Evolutionary conservation across 2,797 vertebrate species (phyloP).

Genomic region (Orestias chungarensis): DNA sequence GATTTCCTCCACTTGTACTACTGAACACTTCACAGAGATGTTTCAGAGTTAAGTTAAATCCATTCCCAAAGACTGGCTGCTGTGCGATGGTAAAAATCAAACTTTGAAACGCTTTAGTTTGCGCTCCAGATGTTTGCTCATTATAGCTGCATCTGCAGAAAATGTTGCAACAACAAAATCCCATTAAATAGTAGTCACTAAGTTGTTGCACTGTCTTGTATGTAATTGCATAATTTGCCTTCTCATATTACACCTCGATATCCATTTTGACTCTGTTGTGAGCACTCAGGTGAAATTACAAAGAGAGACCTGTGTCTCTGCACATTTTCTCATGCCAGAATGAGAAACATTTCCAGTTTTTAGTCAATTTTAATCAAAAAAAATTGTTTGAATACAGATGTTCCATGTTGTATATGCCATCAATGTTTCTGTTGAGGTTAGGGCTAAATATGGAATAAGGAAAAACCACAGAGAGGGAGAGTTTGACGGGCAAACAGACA

Average conservation of each 20-base stretch:
- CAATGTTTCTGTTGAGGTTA: not conserved
- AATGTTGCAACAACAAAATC: not conserved
- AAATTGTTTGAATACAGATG: too few species aligned
- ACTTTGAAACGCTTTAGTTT: not conserved
- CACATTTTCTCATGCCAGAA: not conserved
- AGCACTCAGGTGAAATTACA: not conserved
- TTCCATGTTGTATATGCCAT: not conserved
- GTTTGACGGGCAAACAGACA: too few species aligned
- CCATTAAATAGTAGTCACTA: not conserved
- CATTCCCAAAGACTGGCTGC: not conserved
- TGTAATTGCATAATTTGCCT: slow-evolving; percentile 1
- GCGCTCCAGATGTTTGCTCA: slow-evolving; percentile 2
- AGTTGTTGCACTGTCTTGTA: not conserved
- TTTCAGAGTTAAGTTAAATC: slow-evolving; percentile 8
- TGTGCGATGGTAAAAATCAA: not conserved
- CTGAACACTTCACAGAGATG: slow-evolving; percentile 12
- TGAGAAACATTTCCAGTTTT: not conserved
- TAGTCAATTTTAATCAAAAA: not conserved
- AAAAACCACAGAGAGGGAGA: not conserved
- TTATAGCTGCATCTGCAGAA: slow-evolving; percentile 2
- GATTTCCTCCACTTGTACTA: slow-evolving; percentile 1
- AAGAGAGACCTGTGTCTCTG: not conserved
- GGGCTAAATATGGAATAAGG: not conserved
- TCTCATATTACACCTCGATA: not conserved
- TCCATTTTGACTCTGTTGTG: not conserved